Conservation (phyloP, 2,888 invertebrate species). For the Campoplex capitator region DNA sequence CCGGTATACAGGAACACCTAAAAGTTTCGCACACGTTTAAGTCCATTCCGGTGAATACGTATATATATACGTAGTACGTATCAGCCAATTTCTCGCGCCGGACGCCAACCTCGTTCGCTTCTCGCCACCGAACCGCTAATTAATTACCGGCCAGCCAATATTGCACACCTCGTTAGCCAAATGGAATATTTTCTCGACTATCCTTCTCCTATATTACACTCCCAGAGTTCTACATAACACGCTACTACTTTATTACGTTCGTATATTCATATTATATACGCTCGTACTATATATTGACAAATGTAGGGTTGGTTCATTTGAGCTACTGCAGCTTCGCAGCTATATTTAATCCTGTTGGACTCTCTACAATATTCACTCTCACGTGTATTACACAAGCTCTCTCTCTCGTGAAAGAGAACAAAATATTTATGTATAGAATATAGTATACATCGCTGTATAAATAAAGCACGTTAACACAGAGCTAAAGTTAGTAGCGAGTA, state of each 20-base stretch:
- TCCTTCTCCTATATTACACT: constrained; percentile 39
- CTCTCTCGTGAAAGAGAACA: constrained; percentile 42
- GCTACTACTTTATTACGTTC: constrained; percentile 49
- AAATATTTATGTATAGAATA: constrained; percentile 18
- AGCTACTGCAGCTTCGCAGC: constrained; percentile 47
- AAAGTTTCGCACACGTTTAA: constrained; percentile 19
- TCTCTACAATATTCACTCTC: constrained; percentile 53
- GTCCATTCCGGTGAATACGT: neutral
- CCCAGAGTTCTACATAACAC: constrained; percentile 43
- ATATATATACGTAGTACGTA: neutral
- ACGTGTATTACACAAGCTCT: constrained; percentile 56
- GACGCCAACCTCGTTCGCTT: constrained; percentile 32
- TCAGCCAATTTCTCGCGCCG: constrained; percentile 24
- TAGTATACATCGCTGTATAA: constrained; percentile 1
- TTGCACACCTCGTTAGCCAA: constrained; percentile 77
- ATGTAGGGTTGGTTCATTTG: constrained; percentile 43
- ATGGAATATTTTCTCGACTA: constrained; percentile 57
- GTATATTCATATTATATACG: neutral
- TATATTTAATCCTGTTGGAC: constrained; percentile 26
- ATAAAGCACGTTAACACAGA: constrained; percentile 53
- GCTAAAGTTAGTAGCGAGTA: constrained; percentile 25
- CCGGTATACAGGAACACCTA: neutral
- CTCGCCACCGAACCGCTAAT: constrained; percentile 71
- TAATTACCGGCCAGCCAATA: constrained; percentile 75
- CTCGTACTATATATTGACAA: constrained; percentile 17